Percentiles rank a stretch among this genome's conserved stretches.
Evolutionary conservation across 2,888 invertebrate genomes (phyloP).

Genomic region (Nomada ruficornis): DNA sequence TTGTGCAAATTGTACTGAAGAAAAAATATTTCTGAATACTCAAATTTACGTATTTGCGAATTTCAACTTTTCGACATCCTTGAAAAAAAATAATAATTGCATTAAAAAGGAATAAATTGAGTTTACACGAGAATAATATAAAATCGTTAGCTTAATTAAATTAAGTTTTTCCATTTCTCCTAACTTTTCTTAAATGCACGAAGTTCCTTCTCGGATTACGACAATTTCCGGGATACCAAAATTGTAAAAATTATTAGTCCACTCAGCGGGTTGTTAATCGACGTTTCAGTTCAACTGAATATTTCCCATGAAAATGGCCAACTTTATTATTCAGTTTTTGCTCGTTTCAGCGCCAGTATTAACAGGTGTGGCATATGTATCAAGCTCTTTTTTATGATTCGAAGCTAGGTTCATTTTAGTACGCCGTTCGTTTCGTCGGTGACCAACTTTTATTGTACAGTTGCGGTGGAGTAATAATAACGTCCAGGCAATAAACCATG

Average conservation of each 20-base stretch:
- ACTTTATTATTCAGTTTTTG: conserved; percentile 27
- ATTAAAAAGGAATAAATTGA: no score
- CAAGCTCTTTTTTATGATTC: conserved; percentile 1
- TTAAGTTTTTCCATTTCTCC: no score
- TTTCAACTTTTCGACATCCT: no score
- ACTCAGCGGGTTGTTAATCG: not conserved
- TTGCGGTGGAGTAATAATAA: conserved; percentile 51
- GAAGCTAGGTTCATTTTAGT: conserved; percentile 23
- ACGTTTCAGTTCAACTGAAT: not conserved
- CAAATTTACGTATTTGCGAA: no score
- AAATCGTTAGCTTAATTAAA: no score
- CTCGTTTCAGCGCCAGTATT: not conserved
- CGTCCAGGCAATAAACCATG: conserved; percentile 53
- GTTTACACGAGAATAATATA: no score
- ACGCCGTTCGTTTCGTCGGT: conserved; percentile 46
- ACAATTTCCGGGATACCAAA: no score
- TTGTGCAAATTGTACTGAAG: no score
- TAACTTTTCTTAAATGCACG: no score
- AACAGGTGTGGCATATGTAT: not conserved
- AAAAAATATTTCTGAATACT: no score
- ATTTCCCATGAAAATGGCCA: not conserved
- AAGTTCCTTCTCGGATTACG: no score
- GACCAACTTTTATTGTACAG: conserved; percentile 46
- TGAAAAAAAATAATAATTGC: no score
- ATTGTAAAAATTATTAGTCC: not conserved